Percentiles rank a stretch among this genome's conserved stretches.
Evolutionary conservation across 2,797 vertebrate genomes (phyloP).

Genomic region (Pseudochaenichthys georgianus): DNA sequence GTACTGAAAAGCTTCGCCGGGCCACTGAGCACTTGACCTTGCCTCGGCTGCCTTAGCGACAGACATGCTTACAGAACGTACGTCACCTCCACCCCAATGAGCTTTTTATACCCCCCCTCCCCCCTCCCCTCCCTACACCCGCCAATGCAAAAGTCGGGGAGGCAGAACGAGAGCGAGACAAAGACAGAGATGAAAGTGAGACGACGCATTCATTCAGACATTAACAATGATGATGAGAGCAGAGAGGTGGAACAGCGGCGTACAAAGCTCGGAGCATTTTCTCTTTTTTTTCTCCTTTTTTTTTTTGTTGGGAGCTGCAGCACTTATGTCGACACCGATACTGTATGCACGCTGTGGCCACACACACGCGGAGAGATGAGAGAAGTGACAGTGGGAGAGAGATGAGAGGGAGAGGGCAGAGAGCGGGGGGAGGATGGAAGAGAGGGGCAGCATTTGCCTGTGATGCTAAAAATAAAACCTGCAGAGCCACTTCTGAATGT

Average conservation of each 20-base stretch:
- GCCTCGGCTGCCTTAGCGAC: slow-evolving; percentile 51
- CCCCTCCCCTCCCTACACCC: not conserved
- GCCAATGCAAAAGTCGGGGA: not conserved
- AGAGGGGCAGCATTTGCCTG: slow-evolving; percentile 65
- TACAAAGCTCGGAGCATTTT: slow-evolving; percentile 20
- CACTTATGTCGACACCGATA: slow-evolving; percentile 15
- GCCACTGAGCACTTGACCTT: slow-evolving; percentile 72
- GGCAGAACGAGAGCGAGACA: slow-evolving; percentile 7
- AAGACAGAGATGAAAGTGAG: slow-evolving; percentile 45
- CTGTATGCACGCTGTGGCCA: slow-evolving; percentile 9
- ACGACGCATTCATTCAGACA: slow-evolving; percentile 54
- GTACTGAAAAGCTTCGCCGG: slow-evolving; percentile 64
- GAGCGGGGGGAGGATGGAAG: slow-evolving; percentile 6
- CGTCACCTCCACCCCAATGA: slow-evolving; percentile 50
- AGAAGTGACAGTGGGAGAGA: slow-evolving; percentile 63
- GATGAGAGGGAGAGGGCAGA: slow-evolving; percentile 53
- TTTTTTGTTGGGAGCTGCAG: slow-evolving; percentile 24
- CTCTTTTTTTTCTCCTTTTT: no score
- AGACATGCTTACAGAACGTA: slow-evolving; percentile 57
- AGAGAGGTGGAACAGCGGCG: slow-evolving; percentile 32
- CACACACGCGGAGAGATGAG: slow-evolving; percentile 65
- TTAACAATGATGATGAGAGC: slow-evolving; percentile 60
- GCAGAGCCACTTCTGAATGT: slow-evolving; percentile 74
- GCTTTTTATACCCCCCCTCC: slow-evolving; percentile 58
- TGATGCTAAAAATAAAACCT: slow-evolving; percentile 85